Evolutionary conservation across 2,888 invertebrate species (phyloP), one percentile per base, ranked within the genome.

Genomic region (Synanthedon myopaeformis): DNA sequence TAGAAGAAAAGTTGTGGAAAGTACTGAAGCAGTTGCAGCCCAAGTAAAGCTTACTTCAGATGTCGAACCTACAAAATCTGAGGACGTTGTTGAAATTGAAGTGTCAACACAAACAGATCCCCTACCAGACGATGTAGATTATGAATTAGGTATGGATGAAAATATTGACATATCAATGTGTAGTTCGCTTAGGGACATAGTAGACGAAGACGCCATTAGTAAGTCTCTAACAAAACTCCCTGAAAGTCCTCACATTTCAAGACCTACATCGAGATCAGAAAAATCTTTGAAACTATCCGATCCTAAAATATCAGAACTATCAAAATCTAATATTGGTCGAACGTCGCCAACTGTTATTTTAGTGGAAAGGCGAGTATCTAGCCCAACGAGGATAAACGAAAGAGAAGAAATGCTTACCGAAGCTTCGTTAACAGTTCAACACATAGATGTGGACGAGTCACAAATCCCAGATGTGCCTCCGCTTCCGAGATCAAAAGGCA

Each of bases 81-180:
- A 85, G 51, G 74, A 82, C 59, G 67, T 88, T 19, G 72, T 89
- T 57, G 94, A 94, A 76, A 91, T 91, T 23, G 93, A 93, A 68
- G 92, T 93, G 4, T 94, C 94, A 0, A 94, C 94, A 1, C 95
- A 96, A 80, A 96, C 95, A 0, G 95, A 96, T 77, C 94, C 95
- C 0, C 74, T 95, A 49, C 94, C 94, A 0, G 94, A 94, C 63
- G 94, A 94, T 63, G 90, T 93, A 55, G 89, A 91, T 59, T 91
- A 91, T 68, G 92, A 93, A 67, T 79, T 89, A 61, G 82, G 89
- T 17, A 69, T 86, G 55, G 88, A 89, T 58, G 88, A 86, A 58
- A 79, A 82, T 65, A 61, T 86, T 45, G 82, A 87, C 55, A 59
- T 84, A 48, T 88, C 88, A 6, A 80, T 85, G 68, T 80, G 83